phyloP scores from a whole-genome alignment of 2,113 vertebrate species.

The Bagarius yarrelli region DNA sequence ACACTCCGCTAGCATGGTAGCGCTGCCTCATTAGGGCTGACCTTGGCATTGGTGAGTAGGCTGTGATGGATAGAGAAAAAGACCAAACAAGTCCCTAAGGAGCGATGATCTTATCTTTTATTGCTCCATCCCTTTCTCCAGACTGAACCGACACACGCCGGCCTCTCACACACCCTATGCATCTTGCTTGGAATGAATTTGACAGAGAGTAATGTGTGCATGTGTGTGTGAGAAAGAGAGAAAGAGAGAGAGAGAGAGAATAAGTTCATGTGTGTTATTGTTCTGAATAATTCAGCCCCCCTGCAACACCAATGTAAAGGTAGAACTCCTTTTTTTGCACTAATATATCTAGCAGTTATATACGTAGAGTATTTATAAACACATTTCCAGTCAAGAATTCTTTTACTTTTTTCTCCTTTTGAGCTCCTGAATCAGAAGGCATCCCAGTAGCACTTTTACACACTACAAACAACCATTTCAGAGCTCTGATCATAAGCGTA shows the following conservation, averaged over 20 bases:
- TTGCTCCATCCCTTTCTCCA: slow-evolving; percentile 72
- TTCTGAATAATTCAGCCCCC: slow-evolving; percentile 55
- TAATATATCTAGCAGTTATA: slow-evolving; percentile 5
- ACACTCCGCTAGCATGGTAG: slow-evolving; percentile 56
- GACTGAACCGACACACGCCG: slow-evolving; percentile 71
- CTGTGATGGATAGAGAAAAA: slow-evolving; percentile 79
- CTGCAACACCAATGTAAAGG: slow-evolving; percentile 42
- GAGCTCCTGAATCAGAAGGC: background rate
- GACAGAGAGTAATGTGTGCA: slow-evolving; percentile 61
- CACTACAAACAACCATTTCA: slow-evolving; percentile 18
- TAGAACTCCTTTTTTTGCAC: slow-evolving; percentile 22
- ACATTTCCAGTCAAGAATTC: slow-evolving; percentile 6
- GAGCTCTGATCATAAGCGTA: background rate
- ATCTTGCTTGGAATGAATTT: slow-evolving; percentile 78
- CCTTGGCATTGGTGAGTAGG: slow-evolving; percentile 73
- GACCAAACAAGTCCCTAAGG: slow-evolving; percentile 73
- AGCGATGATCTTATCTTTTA: slow-evolving; percentile 76
- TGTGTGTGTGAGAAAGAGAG: slow-evolving; percentile 1
- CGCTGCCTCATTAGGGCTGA: slow-evolving; percentile 80
- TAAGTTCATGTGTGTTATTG: slow-evolving; percentile 43
- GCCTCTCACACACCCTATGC: slow-evolving; percentile 59
- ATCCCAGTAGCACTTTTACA: background rate
- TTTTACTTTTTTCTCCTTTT: background rate
- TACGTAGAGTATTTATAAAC: slow-evolving; percentile 30
- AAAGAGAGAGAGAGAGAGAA: slow-evolving; percentile 24